Evolutionary conservation across 2,888 invertebrate genomes (phyloP).

Genomic region (Siphlonurus alternatus): DNA sequence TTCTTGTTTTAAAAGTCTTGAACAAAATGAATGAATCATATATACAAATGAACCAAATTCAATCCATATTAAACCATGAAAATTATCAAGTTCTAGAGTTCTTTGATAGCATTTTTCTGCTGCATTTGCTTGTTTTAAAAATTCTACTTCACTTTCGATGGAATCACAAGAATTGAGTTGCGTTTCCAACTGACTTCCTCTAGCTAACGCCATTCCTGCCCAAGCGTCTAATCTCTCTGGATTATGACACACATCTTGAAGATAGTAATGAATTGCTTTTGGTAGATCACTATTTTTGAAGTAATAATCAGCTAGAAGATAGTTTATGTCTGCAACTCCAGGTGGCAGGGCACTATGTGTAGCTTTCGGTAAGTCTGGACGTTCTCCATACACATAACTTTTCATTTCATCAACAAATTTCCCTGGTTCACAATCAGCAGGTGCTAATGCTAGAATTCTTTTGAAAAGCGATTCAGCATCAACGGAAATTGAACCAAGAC

Average conservation of each 20-base stretch:
- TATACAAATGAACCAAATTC: slow-evolving; percentile 87
- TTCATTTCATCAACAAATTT: slow-evolving; percentile 38
- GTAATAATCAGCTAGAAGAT: slow-evolving; percentile 81
- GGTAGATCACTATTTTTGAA: slow-evolving; percentile 65
- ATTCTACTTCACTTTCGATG: slow-evolving; percentile 35
- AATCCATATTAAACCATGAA: slow-evolving; percentile 64
- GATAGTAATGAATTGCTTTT: slow-evolving; percentile 64
- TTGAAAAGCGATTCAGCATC: slow-evolving; percentile 63
- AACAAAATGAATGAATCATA: slow-evolving; percentile 77
- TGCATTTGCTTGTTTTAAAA: slow-evolving; percentile 37
- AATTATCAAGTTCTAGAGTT: slow-evolving; percentile 56
- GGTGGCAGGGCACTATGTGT: slow-evolving; percentile 36
- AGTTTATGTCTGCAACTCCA: slow-evolving; percentile 60
- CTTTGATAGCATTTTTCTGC: slow-evolving; percentile 66
- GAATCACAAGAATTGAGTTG: slow-evolving; percentile 48
- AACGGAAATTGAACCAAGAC: slow-evolving; percentile 55
- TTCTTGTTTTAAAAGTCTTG: slow-evolving; percentile 58
- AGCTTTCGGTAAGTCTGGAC: slow-evolving; percentile 33
- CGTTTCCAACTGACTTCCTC: slow-evolving; percentile 58
- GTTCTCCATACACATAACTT: slow-evolving; percentile 47
- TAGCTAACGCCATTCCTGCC: slow-evolving; percentile 77
- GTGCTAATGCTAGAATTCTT: slow-evolving; percentile 49
- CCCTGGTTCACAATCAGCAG: slow-evolving; percentile 47
- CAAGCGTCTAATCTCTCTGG: slow-evolving; percentile 74
- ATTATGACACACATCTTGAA: slow-evolving; percentile 65